phyloP scores from a whole-genome alignment of 2,113 vertebrate species.

The Engystomops pustulosus region DNA sequence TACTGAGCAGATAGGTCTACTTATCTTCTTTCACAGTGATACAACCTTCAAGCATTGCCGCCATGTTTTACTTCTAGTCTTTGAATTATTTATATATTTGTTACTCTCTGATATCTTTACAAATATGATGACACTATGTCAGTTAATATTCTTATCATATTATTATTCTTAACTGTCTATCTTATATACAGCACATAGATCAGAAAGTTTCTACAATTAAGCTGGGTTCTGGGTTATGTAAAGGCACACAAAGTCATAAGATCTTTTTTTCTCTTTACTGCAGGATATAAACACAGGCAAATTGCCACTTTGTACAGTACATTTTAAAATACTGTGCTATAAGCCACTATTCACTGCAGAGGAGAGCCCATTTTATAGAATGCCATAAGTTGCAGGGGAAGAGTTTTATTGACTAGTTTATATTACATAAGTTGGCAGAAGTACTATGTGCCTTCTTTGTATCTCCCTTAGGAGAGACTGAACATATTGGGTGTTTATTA shows the following conservation, averaged over 20 bases:
- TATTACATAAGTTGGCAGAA: constrained; percentile 14
- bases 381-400: constrained; percentile 8
- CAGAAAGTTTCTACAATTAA: not conserved
- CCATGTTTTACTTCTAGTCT: too few species aligned
- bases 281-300: constrained; percentile 11
- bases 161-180: not conserved
- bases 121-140: too few species aligned
- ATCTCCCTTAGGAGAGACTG: not conserved
- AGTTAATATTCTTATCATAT: too few species aligned
- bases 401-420: constrained; percentile 4
- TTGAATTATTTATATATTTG: too few species aligned
- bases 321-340: constrained; percentile 11
- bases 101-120: too few species aligned
- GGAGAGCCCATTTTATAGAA: constrained; percentile 3
- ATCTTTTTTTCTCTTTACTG: constrained; percentile 14
- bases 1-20: too few species aligned
- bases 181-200: not conserved
- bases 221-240: not conserved
- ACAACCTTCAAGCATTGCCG: too few species aligned
- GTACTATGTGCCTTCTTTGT: constrained; percentile 7
- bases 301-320: constrained; percentile 21
- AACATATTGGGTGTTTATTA: constrained; percentile 6
- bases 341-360: constrained; percentile 23
- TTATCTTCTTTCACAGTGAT: too few species aligned
- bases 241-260: constrained; percentile 15